These are phyloP conservation scores for Oopsacas minuta DNA, from an alignment of 37 sponge, comb jelly and placozoan species.

Conservation along the genomic window DNA sequence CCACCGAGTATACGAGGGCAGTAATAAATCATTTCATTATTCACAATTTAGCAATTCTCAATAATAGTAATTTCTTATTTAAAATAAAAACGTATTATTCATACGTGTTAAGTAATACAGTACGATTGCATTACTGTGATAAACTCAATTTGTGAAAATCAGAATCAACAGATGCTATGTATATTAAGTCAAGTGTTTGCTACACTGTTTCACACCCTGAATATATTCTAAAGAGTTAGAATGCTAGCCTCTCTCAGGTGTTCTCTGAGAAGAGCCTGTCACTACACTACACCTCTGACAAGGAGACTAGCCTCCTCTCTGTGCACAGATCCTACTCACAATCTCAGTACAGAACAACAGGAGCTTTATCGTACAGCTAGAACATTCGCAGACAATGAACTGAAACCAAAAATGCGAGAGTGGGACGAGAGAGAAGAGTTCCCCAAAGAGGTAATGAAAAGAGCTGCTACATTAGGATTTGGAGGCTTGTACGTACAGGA, in stretches of 20 bases:
- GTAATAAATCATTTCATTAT: too few relatives aligned
- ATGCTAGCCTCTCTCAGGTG: background rate
- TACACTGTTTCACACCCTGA: too few relatives aligned
- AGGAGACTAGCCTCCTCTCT: background rate
- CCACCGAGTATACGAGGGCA: too few relatives aligned
- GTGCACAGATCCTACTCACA: slow-evolving; percentile 13
- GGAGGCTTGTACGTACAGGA: slow-evolving; percentile 67
- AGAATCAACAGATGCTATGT: too few relatives aligned
- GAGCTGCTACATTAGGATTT: slow-evolving; percentile 78
- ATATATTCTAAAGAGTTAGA: too few relatives aligned
- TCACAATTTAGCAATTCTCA: too few relatives aligned
- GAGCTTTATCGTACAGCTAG: slow-evolving; percentile 55
- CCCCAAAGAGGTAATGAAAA: slow-evolving; percentile 61
- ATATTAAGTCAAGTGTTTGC: too few relatives aligned
- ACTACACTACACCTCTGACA: background rate
- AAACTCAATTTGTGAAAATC: too few relatives aligned
- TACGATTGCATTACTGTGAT: too few relatives aligned
- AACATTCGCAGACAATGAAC: slow-evolving; percentile 67
- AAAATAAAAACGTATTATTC: too few relatives aligned
- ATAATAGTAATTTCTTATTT: too few relatives aligned
- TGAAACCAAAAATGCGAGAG: slow-evolving; percentile 47
- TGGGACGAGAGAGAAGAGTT: slow-evolving; percentile 93
- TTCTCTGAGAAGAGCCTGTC: background rate
- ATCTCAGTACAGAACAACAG: slow-evolving; percentile 47
- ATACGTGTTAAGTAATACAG: too few relatives aligned